Evolutionary conservation across 2,113 vertebrate species (phyloP).

Genomic region (Pachycephala philippinensis): DNA sequence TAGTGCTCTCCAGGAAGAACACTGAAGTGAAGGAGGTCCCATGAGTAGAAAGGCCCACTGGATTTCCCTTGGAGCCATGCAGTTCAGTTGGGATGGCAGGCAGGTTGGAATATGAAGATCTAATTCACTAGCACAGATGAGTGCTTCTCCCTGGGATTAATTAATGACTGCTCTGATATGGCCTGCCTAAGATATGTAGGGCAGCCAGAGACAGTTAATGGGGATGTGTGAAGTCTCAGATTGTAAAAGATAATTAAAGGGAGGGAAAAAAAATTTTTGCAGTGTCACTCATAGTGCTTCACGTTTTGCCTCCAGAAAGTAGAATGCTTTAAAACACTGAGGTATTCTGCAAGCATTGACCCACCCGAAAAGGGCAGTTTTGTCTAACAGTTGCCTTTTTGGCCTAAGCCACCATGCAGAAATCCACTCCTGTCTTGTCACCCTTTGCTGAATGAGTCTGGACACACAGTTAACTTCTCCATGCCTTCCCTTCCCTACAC

Average conservation of each 20-base stretch:
- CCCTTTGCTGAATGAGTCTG: not conserved
- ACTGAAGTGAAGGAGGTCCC: not conserved
- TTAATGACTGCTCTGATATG: not conserved
- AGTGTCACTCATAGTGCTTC: not conserved
- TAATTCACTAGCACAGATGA: not conserved
- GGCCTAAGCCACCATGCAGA: not conserved
- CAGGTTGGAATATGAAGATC: not conserved
- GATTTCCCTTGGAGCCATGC: not conserved
- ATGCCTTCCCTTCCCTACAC: not conserved
- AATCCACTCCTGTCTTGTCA: not conserved
- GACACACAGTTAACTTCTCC: not conserved
- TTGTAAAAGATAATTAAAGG: not conserved
- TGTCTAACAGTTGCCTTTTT: not conserved
- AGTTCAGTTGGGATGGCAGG: not conserved
- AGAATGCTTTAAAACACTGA: not conserved
- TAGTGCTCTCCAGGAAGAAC: not conserved
- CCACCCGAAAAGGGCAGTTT: not conserved
- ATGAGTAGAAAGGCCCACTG: not conserved
- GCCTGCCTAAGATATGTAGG: not conserved
- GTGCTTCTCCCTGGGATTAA: conserved; percentile 36
- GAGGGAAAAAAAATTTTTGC: not conserved
- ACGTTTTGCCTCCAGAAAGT: not conserved
- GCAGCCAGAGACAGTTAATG: not conserved
- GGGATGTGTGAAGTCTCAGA: not conserved
- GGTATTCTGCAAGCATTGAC: not conserved